phyloP scores from a whole-genome alignment of 2,888 invertebrate species.

The Machimus atricapillus region DNA sequence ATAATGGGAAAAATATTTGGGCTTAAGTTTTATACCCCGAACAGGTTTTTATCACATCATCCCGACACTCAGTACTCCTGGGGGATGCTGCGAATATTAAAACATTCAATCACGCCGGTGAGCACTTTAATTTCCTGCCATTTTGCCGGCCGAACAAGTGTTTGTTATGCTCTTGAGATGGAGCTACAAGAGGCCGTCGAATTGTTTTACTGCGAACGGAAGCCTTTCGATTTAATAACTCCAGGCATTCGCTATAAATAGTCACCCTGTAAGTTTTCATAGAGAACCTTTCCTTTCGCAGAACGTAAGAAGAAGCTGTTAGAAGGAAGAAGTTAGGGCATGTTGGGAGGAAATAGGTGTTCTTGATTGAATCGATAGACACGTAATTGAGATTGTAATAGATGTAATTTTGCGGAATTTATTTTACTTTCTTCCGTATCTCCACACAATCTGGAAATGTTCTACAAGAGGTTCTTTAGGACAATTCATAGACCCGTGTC shows the following conservation, averaged over 20 bases:
- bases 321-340: background rate
- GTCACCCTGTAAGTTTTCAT: background rate
- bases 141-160: background rate
- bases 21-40: background rate
- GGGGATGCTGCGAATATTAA: background rate
- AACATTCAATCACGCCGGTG: background rate
- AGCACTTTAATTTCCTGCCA: background rate
- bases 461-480: no score
- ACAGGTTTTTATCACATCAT: background rate
- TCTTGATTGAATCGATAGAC: background rate
- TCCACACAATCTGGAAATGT: no score
- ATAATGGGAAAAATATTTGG: background rate
- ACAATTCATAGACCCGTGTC: no score
- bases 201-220: background rate
- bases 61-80: background rate
- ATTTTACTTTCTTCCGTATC: no score
- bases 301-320: background rate
- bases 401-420: background rate
- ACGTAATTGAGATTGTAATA: background rate
- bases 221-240: background rate
- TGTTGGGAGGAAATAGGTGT: background rate
- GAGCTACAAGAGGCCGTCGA: fast-evolving
- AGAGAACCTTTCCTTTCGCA: background rate
- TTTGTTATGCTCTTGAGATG: background rate
- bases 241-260: background rate